A percentile compares a stretch with the other conserved stretches of the same genome.
Evolutionary conservation across 2,888 invertebrate genomes (phyloP).

Genomic region (Cactoblastis cactorum): DNA sequence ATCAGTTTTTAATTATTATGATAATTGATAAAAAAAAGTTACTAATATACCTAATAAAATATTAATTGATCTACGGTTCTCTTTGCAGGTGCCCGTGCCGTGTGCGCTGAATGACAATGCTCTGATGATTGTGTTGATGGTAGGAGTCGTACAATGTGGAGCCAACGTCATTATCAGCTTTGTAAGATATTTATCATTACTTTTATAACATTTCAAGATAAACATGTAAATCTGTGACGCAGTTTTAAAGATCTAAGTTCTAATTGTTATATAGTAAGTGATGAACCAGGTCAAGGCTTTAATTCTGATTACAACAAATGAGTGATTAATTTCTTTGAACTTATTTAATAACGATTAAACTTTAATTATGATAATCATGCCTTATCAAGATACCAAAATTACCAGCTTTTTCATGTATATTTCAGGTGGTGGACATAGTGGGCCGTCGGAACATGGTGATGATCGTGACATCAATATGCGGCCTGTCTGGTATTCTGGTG

Average conservation of each 20-base stretch:
- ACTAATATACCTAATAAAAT: too few relatives aligned
- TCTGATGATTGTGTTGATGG: constrained; percentile 44
- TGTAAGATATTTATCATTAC: constrained; percentile 36
- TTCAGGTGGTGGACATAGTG: constrained; percentile 33
- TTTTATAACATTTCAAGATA: too few relatives aligned
- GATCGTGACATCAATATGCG: constrained; percentile 55
- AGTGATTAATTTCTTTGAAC: too few relatives aligned
- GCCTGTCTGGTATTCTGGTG: constrained; percentile 61
- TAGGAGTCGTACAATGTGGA: constrained; percentile 41
- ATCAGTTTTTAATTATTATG: too few relatives aligned
- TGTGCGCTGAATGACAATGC: constrained; percentile 48
- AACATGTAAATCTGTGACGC: too few relatives aligned
- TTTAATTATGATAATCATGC: not conserved
- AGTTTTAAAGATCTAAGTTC: too few relatives aligned
- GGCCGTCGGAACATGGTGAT: constrained; percentile 65
- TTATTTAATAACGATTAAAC: not conserved
- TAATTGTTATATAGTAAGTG: too few relatives aligned
- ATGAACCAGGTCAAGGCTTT: too few relatives aligned
- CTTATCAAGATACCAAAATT: too few relatives aligned
- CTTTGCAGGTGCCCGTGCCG: constrained; percentile 26
- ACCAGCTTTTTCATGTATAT: not conserved
- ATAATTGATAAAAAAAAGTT: too few relatives aligned
- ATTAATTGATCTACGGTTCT: too few relatives aligned
- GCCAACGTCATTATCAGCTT: constrained; percentile 53
- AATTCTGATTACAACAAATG: too few relatives aligned